Percentiles rank a stretch among this genome's conserved stretches.
These are phyloP conservation scores for Doris montereyensis DNA, from an alignment of 2,888 invertebrate species.

Conservation along the genomic window DNA sequence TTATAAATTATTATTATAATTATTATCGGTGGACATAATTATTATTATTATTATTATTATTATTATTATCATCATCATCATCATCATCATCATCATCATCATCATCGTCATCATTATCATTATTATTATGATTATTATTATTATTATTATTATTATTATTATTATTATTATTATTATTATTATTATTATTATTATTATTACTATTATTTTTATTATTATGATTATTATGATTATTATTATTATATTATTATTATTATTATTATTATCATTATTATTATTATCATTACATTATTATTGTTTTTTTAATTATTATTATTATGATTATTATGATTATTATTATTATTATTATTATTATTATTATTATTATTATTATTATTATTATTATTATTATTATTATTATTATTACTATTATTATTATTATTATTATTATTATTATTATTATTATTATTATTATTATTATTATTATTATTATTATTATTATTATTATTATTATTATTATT, in stretches of 20 bases:
- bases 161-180: background rate
- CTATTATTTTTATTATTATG: background rate
- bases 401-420: too few relatives aligned
- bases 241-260: background rate
- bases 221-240: background rate
- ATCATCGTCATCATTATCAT: background rate
- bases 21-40: background rate
- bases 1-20: background rate
- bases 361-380: too few relatives aligned
- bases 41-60: background rate
- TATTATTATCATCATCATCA: slow-evolving; percentile 20
- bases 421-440: too few relatives aligned
- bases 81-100: slow-evolving; percentile 24
- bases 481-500: too few relatives aligned
- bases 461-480: too few relatives aligned
- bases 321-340: background rate
- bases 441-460: too few relatives aligned
- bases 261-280: background rate
- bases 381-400: too few relatives aligned
- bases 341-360: background rate
- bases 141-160: background rate
- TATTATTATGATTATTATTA: slow-evolving; percentile 20
- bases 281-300: background rate
- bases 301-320: background rate
- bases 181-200: background rate